These are phyloP conservation scores for Microctonus brassicae DNA, from an alignment of 2,888 invertebrate species.

Conservation along the genomic window DNA sequence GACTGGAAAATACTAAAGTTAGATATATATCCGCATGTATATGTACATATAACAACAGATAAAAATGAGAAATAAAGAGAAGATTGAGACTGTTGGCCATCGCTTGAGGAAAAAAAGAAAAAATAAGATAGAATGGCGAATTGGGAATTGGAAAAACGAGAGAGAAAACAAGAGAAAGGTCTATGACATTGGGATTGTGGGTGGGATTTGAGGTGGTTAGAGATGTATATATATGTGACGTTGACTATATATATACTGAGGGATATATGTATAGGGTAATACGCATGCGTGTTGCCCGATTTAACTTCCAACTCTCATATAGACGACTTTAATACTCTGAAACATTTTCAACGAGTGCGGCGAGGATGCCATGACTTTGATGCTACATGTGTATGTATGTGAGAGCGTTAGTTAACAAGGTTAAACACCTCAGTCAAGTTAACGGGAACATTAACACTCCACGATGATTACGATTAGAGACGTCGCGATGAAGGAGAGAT, in stretches of 20 bases:
- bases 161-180: neutral
- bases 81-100: neutral
- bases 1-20: slow-evolving; percentile 2
- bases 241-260: slow-evolving; percentile 2
- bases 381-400: slow-evolving; percentile 10
- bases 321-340: slow-evolving; percentile 18
- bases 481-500: slow-evolving; percentile 53
- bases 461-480: slow-evolving; percentile 69
- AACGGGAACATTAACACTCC: slow-evolving; percentile 69
- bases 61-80: neutral
- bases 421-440: slow-evolving; percentile 69
- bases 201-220: slow-evolving; percentile 4
- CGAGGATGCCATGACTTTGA: slow-evolving; percentile 33
- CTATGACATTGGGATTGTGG: slow-evolving; percentile 13
- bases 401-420: slow-evolving; percentile 65
- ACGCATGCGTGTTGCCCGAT: slow-evolving; percentile 46
- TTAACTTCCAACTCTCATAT: slow-evolving; percentile 18
- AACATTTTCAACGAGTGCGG: slow-evolving; percentile 3
- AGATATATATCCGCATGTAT: too few species aligned
- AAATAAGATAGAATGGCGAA: slow-evolving; percentile 7
- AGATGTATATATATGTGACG: slow-evolving; percentile 16
- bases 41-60: neutral
- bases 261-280: slow-evolving; percentile 10
- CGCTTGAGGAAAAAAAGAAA: neutral
- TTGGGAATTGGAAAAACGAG: slow-evolving; percentile 14